phyloP scores from a whole-genome alignment of 64 coral and sea anemone species.

The Montipora capricornis region DNA sequence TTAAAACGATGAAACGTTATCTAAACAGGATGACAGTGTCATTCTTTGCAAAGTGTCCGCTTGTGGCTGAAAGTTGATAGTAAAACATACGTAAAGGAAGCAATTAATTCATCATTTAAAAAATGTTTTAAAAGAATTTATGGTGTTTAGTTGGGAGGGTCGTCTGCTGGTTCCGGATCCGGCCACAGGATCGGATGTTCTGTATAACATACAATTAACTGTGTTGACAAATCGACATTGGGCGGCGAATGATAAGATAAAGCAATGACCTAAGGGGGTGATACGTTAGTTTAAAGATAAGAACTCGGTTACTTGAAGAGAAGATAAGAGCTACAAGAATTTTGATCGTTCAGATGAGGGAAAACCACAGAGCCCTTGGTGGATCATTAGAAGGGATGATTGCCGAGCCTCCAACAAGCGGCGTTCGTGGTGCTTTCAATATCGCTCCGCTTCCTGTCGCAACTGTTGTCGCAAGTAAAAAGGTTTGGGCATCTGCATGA shows the following conservation, averaged over 20 bases:
- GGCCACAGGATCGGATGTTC: no score
- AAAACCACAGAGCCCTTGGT: not conserved
- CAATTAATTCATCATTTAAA: no score
- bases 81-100: no score
- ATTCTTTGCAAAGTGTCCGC: no score
- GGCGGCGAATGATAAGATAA: not conserved
- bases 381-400: not conserved
- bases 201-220: no score
- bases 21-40: no score
- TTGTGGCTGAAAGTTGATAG: no score
- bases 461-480: not conserved
- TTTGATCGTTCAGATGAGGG: not conserved
- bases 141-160: no score
- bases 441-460: not conserved
- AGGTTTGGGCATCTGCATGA: no score
- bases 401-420: not conserved
- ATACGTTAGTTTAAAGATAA: not conserved
- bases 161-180: no score
- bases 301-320: not conserved
- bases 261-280: not conserved
- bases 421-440: not conserved
- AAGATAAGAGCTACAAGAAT: not conserved
- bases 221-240: not conserved
- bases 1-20: no score
- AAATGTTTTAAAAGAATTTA: no score